Percentiles rank a stretch among this genome's conserved stretches.
Evolutionary conservation across 2,888 invertebrate species (phyloP).

Genomic region (Drosophila nr. fundita): DNA sequence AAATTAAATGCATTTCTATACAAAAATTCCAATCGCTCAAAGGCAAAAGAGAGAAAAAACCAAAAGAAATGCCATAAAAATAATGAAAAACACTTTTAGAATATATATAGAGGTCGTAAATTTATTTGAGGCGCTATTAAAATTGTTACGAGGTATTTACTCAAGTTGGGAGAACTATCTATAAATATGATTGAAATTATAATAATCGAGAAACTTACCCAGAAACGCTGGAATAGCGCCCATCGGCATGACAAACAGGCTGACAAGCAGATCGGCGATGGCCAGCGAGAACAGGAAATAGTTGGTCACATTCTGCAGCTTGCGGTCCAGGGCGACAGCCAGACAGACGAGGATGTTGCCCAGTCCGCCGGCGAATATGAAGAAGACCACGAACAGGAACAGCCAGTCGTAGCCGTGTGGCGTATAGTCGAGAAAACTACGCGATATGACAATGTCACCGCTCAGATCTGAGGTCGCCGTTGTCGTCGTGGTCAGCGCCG

Average conservation of each 20-base stretch:
- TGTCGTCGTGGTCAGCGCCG: constrained; percentile 38
- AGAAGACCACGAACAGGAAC: constrained; percentile 92
- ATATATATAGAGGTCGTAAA: not conserved
- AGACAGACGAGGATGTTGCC: constrained; percentile 97
- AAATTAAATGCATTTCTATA: not conserved
- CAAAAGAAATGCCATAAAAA: not conserved
- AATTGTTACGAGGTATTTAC: constrained; percentile 8
- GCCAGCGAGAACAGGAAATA: constrained; percentile 97
- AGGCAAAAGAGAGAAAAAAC: not conserved
- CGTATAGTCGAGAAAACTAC: constrained; percentile 62
- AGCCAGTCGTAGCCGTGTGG: constrained; percentile 89
- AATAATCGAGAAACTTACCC: constrained; percentile 88
- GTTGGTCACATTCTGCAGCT: constrained; percentile 97
- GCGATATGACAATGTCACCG: constrained; percentile 34
- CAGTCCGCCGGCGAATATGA: constrained; percentile 94
- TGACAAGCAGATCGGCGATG: constrained; percentile 96
- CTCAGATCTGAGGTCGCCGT: constrained; percentile 19
- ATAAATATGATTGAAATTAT: not conserved
- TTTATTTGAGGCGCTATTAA: constrained; percentile 1
- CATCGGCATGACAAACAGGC: constrained; percentile 97
- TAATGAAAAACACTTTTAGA: not conserved
- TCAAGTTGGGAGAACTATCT: not conserved
- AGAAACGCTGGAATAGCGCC: constrained; percentile 96
- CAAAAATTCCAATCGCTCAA: constrained; percentile 3
- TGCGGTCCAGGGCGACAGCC: constrained; percentile 95